Percentiles rank a stretch among this genome's conserved stretches.
Conservation (phyloP, 2,113 vertebrate species). For the Xiphias gladius region DNA sequence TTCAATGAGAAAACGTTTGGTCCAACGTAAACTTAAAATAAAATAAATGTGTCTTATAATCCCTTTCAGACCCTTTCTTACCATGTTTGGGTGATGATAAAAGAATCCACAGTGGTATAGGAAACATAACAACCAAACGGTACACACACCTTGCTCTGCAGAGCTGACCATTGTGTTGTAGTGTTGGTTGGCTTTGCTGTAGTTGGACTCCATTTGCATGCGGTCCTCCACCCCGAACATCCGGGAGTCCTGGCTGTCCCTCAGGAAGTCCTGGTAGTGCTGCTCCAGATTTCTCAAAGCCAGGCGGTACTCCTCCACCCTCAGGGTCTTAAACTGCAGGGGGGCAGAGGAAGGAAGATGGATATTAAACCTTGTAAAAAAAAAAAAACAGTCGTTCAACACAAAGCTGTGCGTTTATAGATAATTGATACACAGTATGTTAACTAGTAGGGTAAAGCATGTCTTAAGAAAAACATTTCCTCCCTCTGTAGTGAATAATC, state of each 20-base stretch:
- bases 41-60: not conserved
- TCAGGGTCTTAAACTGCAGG: slow-evolving; percentile 90
- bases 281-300: slow-evolving; percentile 89
- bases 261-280: slow-evolving; percentile 94
- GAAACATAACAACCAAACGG: accelerated
- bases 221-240: slow-evolving; percentile 92
- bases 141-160: slow-evolving; percentile 89
- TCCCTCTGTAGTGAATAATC: not conserved
- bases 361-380: not conserved
- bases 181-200: slow-evolving; percentile 86
- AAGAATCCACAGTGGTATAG: not conserved
- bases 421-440: not conserved
- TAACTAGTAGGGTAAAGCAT: no score
- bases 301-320: slow-evolving; percentile 90
- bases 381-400: not conserved
- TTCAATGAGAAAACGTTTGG: slow-evolving; percentile 7
- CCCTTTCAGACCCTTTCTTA: no score
- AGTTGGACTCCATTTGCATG: slow-evolving; percentile 90
- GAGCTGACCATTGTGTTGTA: slow-evolving; percentile 90
- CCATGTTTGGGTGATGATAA: not conserved
- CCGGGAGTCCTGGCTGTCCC: slow-evolving; percentile 91
- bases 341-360: not conserved
- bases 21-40: not conserved
- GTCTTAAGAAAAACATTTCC: not conserved
- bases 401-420: not conserved